These are phyloP conservation scores for Palythoa heliodiscus DNA, from an alignment of 92 coral and sea anemone genomes.

Conservation along the genomic window DNA sequence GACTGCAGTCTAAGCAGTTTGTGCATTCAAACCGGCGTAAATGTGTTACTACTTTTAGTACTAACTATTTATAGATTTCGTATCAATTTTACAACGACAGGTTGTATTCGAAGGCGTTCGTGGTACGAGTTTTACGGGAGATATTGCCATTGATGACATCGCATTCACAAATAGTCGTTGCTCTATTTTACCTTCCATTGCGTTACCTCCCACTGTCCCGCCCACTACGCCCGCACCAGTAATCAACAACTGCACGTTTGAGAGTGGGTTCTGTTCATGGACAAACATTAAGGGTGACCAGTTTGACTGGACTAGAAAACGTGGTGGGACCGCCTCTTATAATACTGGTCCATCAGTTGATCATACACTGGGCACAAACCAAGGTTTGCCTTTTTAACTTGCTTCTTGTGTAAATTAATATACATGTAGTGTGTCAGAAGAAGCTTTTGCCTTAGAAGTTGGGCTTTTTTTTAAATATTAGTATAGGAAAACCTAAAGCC, in stretches of 20 bases:
- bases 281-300: conserved; percentile 79
- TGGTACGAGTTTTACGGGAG: conserved; percentile 88
- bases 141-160: conserved; percentile 93
- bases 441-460: background rate
- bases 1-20: background rate
- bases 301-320: conserved; percentile 93
- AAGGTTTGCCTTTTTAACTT: conserved; percentile 52
- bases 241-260: conserved; percentile 94
- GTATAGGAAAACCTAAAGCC: no score
- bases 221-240: conserved; percentile 93
- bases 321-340: conserved; percentile 76
- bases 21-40: background rate
- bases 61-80: background rate
- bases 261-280: conserved; percentile 92
- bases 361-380: conserved; percentile 78
- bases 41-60: background rate
- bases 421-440: no score
- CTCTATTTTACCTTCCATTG: conserved; percentile 73
- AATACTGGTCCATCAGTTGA: conserved; percentile 90
- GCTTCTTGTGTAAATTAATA: background rate
- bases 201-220: conserved; percentile 90
- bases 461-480: no score
- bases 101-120: conserved; percentile 92
- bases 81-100: conserved; percentile 39
- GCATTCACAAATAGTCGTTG: conserved; percentile 70